phyloP scores from a whole-genome alignment of 2,113 vertebrate species.

The Tragelaphus scriptus region DNA sequence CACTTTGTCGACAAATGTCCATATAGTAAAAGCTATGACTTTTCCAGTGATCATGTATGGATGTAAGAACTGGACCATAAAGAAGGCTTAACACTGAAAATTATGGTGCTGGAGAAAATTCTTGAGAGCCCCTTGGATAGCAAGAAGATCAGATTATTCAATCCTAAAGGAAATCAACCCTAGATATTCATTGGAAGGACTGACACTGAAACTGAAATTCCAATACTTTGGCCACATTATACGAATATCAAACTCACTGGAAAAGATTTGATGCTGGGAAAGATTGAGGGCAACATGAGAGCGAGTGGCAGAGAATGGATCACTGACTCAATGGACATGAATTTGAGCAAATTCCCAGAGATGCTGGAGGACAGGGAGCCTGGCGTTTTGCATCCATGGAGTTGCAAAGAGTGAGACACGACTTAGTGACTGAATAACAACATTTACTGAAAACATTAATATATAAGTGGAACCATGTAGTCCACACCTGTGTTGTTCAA shows the following conservation, averaged over 20 bases:
- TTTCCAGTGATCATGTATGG: neutral
- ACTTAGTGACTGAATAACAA: neutral
- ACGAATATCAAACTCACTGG: neutral
- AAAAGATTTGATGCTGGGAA: neutral
- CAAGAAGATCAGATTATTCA: neutral
- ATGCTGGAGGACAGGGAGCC: neutral
- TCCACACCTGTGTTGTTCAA: neutral
- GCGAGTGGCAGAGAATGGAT: neutral
- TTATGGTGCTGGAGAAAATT: neutral
- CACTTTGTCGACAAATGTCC: neutral
- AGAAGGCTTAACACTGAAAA: neutral
- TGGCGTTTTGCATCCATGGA: neutral
- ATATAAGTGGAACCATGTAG: neutral
- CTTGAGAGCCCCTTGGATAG: neutral
- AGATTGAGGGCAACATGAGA: neutral
- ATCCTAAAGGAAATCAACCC: neutral
- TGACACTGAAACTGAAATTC: neutral
- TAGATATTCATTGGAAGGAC: neutral
- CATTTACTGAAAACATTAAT: neutral
- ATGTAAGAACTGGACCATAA: neutral
- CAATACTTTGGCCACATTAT: neutral
- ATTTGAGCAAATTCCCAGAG: neutral
- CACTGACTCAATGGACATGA: neutral
- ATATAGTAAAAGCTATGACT: neutral
- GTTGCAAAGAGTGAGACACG: neutral